Percentiles rank a stretch among this genome's conserved stretches.
Evolutionary conservation across 2,888 invertebrate species (phyloP).

Genomic region (Eupeodes latifasciatus): DNA sequence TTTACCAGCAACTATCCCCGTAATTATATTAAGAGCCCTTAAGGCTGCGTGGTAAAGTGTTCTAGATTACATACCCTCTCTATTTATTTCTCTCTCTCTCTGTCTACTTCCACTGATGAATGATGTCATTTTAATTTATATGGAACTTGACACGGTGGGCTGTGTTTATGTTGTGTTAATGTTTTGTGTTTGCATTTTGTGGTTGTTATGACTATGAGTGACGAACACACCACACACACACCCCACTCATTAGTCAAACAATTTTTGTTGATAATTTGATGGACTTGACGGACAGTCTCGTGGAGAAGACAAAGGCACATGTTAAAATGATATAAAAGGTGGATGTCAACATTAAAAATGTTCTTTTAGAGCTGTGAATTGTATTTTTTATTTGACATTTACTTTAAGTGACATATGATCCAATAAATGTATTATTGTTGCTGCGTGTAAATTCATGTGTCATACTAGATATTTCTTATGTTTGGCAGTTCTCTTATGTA

Average conservation of each 20-base stretch:
- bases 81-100: too few species aligned
- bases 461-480: too few species aligned
- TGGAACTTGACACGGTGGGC: constrained; percentile 41
- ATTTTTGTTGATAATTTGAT: constrained; percentile 34
- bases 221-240: constrained; percentile 22
- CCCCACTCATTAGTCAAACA: constrained; percentile 55
- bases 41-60: constrained; percentile 17
- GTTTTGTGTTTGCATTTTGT: constrained; percentile 23
- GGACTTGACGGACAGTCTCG: too few species aligned
- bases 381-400: too few species aligned
- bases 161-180: constrained; percentile 48
- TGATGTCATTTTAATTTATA: constrained; percentile 71
- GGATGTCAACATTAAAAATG: neutral
- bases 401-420: too few species aligned
- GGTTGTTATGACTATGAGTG: constrained; percentile 25
- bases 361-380: neutral
- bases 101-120: constrained; percentile 33
- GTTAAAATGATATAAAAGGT: neutral
- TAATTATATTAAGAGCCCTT: constrained; percentile 49
- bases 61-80: constrained; percentile 18
- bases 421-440: too few species aligned
- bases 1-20: constrained; percentile 13
- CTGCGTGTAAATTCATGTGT: too few species aligned
- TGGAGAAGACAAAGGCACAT: neutral
- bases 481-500: too few species aligned